These are phyloP conservation scores for Entomobrya proxima DNA, from an alignment of 2,888 invertebrate genomes.

Conservation along the genomic window DNA sequence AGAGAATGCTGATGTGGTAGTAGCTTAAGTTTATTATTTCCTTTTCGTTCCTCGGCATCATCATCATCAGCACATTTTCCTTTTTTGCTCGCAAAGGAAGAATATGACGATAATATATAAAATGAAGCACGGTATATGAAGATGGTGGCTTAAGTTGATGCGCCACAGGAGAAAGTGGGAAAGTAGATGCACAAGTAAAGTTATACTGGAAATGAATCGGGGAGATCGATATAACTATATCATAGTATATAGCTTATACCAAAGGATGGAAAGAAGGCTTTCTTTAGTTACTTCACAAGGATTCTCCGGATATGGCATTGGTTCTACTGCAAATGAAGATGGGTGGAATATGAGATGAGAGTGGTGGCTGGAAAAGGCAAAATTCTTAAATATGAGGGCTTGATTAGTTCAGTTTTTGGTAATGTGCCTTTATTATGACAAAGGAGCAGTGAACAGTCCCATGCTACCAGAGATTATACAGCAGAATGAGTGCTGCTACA, in stretches of 20 bases:
- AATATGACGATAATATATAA: background rate
- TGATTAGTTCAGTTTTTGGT: conserved; percentile 65
- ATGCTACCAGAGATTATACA: background rate
- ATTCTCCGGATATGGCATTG: background rate
- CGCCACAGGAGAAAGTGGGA: background rate
- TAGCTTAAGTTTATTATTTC: conserved; percentile 29
- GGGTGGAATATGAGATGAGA: conserved; percentile 69
- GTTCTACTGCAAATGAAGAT: conserved; percentile 48
- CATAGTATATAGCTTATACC: no score
- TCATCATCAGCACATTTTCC: background rate
- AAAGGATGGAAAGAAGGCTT: background rate
- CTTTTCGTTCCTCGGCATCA: background rate
- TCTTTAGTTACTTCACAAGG: background rate
- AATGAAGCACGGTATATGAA: conserved; percentile 16
- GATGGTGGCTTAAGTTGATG: background rate
- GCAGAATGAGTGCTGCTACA: background rate
- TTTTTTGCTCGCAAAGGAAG: background rate
- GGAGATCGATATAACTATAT: no score
- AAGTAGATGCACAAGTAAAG: background rate
- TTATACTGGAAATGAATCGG: no score
- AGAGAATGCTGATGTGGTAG: conserved; percentile 2
- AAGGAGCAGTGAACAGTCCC: background rate
- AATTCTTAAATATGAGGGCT: conserved; percentile 58
- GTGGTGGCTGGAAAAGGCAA: conserved; percentile 59
- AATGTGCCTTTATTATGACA: conserved; percentile 9